Conservation (phyloP, 2,797 vertebrate species). For the Centroberyx gerrardi region DNA sequence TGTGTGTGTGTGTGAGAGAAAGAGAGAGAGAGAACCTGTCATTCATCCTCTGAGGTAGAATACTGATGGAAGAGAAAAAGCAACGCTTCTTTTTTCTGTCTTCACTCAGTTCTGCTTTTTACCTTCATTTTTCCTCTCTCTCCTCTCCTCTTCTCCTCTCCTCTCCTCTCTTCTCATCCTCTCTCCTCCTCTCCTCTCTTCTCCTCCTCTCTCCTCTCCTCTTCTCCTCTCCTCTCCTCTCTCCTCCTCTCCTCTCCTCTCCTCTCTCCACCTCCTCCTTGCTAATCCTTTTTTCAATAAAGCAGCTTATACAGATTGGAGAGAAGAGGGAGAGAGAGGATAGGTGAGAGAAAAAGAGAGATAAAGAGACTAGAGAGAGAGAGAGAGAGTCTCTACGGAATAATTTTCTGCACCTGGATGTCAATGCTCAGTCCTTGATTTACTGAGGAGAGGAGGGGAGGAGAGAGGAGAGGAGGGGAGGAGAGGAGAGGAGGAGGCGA, state of each 20-base stretch:
- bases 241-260: no score
- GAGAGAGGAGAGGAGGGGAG: no score
- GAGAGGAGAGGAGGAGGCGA: no score
- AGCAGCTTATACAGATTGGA: neutral
- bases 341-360: neutral
- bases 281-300: neutral
- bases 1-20: neutral
- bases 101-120: no score
- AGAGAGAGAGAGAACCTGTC: neutral
- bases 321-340: neutral
- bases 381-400: neutral
- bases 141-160: no score
- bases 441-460: no score
- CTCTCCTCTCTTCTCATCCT: neutral
- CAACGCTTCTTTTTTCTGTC: neutral
- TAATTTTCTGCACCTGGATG: no score
- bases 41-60: conserved; percentile 11
- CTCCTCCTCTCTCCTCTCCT: neutral
- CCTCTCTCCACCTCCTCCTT: neutral
- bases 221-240: neutral
- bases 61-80: neutral
- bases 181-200: neutral
- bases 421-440: no score
- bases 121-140: no score
- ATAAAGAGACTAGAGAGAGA: neutral